These are phyloP conservation scores for Drosophila kambysellisi DNA, from an alignment of 2,888 invertebrate genomes.

Conservation along the genomic window DNA sequence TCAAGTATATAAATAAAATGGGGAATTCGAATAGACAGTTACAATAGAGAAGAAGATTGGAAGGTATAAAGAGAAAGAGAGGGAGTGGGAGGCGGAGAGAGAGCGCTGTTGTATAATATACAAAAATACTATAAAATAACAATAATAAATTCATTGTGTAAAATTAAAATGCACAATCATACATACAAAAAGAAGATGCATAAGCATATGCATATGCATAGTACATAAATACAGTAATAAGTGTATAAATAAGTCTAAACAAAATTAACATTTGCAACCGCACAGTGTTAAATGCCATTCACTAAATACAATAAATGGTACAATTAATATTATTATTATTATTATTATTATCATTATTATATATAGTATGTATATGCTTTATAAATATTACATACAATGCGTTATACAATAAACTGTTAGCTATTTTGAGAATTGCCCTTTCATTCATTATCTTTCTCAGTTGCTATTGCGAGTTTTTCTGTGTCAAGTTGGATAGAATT, in stretches of 20 bases:
- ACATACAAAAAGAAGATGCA: conserved; percentile 57
- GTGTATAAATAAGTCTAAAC: conserved; percentile 72
- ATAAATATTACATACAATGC: conserved; percentile 65
- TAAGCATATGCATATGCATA: conserved; percentile 37
- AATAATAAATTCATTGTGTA: conserved; percentile 67
- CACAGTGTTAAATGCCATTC: conserved; percentile 81
- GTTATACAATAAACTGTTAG: conserved; percentile 50
- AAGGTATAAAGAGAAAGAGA: conserved; percentile 8
- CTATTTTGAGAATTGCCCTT: conserved; percentile 18
- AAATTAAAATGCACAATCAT: conserved; percentile 70
- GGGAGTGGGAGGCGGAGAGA: conserved; percentile 15
- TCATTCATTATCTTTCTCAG: conserved; percentile 24
- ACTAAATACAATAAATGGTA: conserved; percentile 72
- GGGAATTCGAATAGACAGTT: background rate
- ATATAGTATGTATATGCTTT: conserved; percentile 61
- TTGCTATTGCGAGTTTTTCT: conserved; percentile 56
- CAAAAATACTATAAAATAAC: conserved; percentile 72
- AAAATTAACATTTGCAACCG: conserved; percentile 70
- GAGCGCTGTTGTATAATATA: conserved; percentile 64
- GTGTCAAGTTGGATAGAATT: conserved; percentile 38
- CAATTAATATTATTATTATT: conserved; percentile 55
- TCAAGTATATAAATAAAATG: background rate
- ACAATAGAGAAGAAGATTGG: conserved; percentile 10
- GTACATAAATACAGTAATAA: conserved; percentile 60
- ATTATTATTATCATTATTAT: conserved; percentile 42